Base-by-base conservation (phyloP, 2,797 vertebrate genomes). In the Myotis vivesi region DNA sequence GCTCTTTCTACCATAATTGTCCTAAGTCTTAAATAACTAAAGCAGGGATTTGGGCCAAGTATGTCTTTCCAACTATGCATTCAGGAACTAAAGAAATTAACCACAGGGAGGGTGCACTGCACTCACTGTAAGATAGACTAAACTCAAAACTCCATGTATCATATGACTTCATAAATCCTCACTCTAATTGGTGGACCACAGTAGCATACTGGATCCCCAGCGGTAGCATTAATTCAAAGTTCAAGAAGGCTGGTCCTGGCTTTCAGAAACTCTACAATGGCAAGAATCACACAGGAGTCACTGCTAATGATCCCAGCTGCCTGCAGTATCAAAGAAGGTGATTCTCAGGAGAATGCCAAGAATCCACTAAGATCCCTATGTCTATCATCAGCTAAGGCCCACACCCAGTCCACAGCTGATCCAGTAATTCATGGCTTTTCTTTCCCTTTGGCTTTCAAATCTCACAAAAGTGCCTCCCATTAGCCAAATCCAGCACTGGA, bases 241-340 rank as follows among this genome's bases (percentile, higher is more conserved):
- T 41, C 59, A 62, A 9, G 33, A 73, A 68, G 25, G 5, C 41
- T 71, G 38, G 2, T 41, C 25, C 13, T 41, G 9, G 36, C 17
- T 87, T 86, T 91, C 79, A 96, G 64, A 83, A 91, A 77, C 46
- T 59, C 55, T 36, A 23, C 16, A 84, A 82, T 11, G 71, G 10
- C 7, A 86, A 73, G 46, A 94, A 72, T 66, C 64, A 82, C 28
- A 41, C 22, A 53, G 46, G 53, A 79, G 30, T 38, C 25, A n/a
- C 10, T 28, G 8, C 3, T 84, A 76, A 64, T 33, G 49, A 85
- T 64, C 53, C 44, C 44, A 72, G 11, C 10, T 87, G 15, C n/a
- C 36, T 89, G 9, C 12, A 82, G 30, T 33, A 72, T 17, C 19
- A 57, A 57, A 57, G n/a, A 90, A 71, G 7, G 68, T 75, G 15